Evolutionary conservation across 2,113 vertebrate genomes (phyloP).

Genomic region (Ameiurus melas): DNA sequence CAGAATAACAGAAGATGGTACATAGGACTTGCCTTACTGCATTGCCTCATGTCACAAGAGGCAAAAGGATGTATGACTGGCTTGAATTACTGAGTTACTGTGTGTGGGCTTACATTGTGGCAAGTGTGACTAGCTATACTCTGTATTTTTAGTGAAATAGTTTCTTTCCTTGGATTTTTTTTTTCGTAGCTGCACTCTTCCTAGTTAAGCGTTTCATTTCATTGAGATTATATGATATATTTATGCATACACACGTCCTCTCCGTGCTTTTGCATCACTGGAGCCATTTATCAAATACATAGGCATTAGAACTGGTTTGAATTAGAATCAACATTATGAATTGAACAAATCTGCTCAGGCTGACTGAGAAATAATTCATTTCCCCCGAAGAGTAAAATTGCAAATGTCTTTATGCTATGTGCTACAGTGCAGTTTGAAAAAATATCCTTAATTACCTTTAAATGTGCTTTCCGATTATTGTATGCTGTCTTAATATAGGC

Average conservation of each 20-base stretch:
- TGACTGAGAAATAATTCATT: not conserved
- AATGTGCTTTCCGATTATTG: not conserved
- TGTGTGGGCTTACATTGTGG: not conserved
- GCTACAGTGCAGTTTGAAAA: not conserved
- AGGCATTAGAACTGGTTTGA: not conserved
- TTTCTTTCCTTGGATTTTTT: not conserved
- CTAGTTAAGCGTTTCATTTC: not conserved
- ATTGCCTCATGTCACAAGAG: not conserved
- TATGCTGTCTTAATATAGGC: not conserved
- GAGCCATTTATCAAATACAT: slow-evolving; percentile 19
- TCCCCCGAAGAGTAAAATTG: not conserved
- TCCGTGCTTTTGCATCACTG: slow-evolving; percentile 14
- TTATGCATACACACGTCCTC: not conserved
- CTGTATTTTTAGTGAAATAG: not conserved
- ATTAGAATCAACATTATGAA: not conserved
- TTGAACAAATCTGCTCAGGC: not conserved
- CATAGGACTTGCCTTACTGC: not conserved
- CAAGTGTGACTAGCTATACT: not conserved
- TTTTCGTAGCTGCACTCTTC: not conserved
- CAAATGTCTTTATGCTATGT: not conserved
- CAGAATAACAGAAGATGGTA: slow-evolving; percentile 3
- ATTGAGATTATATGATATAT: not conserved
- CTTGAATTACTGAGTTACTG: not conserved
- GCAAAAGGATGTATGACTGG: not conserved
- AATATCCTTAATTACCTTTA: not conserved